Evolutionary conservation across 2,797 vertebrate species (phyloP), one percentile per base, ranked within the genome.

Genomic region (Lacerta agilis): DNA sequence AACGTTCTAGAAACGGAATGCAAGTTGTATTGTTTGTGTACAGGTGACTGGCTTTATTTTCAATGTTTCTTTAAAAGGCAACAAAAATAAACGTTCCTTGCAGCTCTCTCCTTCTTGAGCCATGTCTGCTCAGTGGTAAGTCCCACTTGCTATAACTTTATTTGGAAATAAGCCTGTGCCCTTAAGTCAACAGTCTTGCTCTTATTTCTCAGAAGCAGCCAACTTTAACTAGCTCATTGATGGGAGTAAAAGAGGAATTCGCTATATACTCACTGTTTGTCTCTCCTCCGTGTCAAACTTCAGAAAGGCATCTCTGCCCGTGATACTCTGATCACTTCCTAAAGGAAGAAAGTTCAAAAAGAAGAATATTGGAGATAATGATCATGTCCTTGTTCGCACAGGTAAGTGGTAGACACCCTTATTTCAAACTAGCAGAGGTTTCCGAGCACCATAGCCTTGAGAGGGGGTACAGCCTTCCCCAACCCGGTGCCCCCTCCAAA

Each of bases 311-410:
- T 86, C 23, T 18, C 58, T 89, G 93, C 88, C 92, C 88, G 80
- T 43, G 6, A 90, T 89, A 89, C 94, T 90, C 88, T 89, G 93
- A 91, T 90, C 95, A 95, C 96, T 91, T 96, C 95, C 96, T 97
- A 87, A 83, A 45, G 4, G 6, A 87, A 88, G 81, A 93, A 84
- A 83, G 27, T 86, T 77, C 61, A 38, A 85, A 41, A 3, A 83
- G 81, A 88, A 75, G 87, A 82, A 86, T 89, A 86, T 79, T 88
- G 95, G 88, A 95, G 93, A 88, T 23, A 27, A 41, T 23, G 38
- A 20, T 33, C 38, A 25, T 38, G 33, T 4, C 13, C n/a, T 71
- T 33, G 29, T 79, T 79, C 33, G 2, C 18, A 36, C 49, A 9
- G 18, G 29, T 25, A 67, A 18, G 15, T 11, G 41, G 17, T 43